phyloP scores from a whole-genome alignment of 2,113 vertebrate species.

The Microcebus griseorufus region DNA sequence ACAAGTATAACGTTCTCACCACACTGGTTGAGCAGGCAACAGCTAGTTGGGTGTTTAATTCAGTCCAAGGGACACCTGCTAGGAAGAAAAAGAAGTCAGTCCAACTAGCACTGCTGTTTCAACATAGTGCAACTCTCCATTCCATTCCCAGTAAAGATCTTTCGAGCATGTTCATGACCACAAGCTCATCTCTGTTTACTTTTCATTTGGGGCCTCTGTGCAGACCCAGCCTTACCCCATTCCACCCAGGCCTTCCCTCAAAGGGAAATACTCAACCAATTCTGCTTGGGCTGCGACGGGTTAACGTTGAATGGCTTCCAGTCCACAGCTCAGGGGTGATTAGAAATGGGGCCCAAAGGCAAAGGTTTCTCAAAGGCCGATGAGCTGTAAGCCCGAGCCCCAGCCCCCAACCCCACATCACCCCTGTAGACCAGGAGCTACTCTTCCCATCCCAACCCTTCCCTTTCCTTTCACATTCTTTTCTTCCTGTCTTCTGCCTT shows the following conservation, averaged over 20 bases:
- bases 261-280: background rate
- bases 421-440: too few species aligned
- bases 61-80: background rate
- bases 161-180: background rate
- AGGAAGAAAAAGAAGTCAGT: background rate
- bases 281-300: too few species aligned
- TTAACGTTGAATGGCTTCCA: background rate
- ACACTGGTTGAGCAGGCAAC: background rate
- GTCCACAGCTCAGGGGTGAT: background rate
- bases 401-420: rapidly evolving
- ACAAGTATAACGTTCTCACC: background rate
- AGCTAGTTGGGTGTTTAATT: background rate
- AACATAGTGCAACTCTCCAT: background rate
- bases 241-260: background rate
- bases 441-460: background rate
- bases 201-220: background rate
- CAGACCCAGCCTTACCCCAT: background rate
- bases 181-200: background rate
- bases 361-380: background rate
- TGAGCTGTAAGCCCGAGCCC: background rate
- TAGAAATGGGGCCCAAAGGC: background rate
- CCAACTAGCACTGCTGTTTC: background rate
- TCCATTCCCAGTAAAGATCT: background rate
- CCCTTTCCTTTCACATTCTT: background rate
- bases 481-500: background rate